phyloP scores from a whole-genome alignment of 2,888 invertebrate species.

The Ochropleura leucogaster region DNA sequence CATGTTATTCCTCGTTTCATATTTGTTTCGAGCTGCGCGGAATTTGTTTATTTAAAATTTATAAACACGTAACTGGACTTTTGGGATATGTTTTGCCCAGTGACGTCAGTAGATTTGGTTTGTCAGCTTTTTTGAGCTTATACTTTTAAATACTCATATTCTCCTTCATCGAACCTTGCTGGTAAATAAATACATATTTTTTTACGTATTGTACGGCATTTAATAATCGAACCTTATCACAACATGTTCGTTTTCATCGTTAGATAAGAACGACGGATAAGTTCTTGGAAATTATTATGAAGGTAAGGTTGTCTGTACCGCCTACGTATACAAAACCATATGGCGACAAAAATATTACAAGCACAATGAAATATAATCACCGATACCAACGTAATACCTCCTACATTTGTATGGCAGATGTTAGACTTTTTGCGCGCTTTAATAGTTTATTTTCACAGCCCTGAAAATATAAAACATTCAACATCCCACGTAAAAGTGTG shows the following conservation, averaged over 20 bases:
- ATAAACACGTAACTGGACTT: constrained; percentile 37
- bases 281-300: not conserved
- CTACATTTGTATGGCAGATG: not conserved
- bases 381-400: not conserved
- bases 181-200: not conserved
- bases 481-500: constrained; percentile 20
- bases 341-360: not conserved
- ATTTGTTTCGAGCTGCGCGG: constrained; percentile 7
- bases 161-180: not conserved
- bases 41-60: constrained; percentile 33
- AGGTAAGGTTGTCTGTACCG: not conserved
- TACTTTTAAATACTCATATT: not conserved
- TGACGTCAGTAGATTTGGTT: constrained; percentile 35
- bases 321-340: not conserved
- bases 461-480: constrained; percentile 11
- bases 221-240: not conserved
- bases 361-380: not conserved
- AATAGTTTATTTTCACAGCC: constrained; percentile 17
- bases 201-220: not conserved
- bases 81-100: constrained; percentile 25
- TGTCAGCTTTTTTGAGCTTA: constrained; percentile 1
- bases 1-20: constrained; percentile 7
- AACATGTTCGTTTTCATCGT: not conserved
- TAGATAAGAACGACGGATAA: not conserved
- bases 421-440: not conserved